These are phyloP conservation scores for Sandelia bainsii DNA, from an alignment of 2,797 vertebrate species.

Conservation along the genomic window DNA sequence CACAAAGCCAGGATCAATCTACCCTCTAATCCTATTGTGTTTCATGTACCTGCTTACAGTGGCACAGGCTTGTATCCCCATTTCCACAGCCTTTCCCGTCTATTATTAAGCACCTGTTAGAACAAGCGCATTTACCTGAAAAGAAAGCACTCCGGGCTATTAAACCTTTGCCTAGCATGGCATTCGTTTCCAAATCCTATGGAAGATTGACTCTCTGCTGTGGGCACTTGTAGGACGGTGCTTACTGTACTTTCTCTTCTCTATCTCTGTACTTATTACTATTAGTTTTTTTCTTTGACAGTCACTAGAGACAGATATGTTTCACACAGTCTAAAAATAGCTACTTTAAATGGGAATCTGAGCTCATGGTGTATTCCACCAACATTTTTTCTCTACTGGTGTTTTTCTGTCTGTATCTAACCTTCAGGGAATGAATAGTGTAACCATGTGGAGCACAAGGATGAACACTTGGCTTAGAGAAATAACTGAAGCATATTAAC, in stretches of 20 bases:
- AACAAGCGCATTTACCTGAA: slow-evolving; percentile 74
- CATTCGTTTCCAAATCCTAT: slow-evolving; percentile 48
- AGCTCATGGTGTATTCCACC: slow-evolving; percentile 31
- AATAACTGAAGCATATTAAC: slow-evolving; percentile 12
- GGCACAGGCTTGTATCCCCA: slow-evolving; percentile 68
- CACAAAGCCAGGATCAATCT: slow-evolving; percentile 81
- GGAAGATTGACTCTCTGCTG: slow-evolving; percentile 31
- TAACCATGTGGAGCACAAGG: slow-evolving; percentile 25
- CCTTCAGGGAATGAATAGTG: slow-evolving; percentile 36
- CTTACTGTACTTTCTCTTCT: slow-evolving; percentile 4
- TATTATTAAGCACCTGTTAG: slow-evolving; percentile 81
- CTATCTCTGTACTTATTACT: slow-evolving; percentile 38
- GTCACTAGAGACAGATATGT: slow-evolving; percentile 43
- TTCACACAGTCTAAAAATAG: slow-evolving; percentile 56
- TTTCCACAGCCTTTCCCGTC: slow-evolving; percentile 59
- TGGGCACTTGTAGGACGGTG: slow-evolving; percentile 31
- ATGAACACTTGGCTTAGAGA: slow-evolving; percentile 28
- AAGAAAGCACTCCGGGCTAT: slow-evolving; percentile 71
- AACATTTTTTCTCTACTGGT: slow-evolving; percentile 28
- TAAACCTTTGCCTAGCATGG: slow-evolving; percentile 59
- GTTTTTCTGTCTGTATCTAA: slow-evolving; percentile 29
- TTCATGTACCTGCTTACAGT: slow-evolving; percentile 77
- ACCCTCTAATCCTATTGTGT: slow-evolving; percentile 79
- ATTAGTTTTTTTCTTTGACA: slow-evolving; percentile 34
- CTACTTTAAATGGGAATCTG: slow-evolving; percentile 47